Percentiles rank a stretch among this genome's conserved stretches.
These are phyloP conservation scores for Isotomurus palustris DNA, from an alignment of 2,888 invertebrate genomes.

Conservation along the genomic window DNA sequence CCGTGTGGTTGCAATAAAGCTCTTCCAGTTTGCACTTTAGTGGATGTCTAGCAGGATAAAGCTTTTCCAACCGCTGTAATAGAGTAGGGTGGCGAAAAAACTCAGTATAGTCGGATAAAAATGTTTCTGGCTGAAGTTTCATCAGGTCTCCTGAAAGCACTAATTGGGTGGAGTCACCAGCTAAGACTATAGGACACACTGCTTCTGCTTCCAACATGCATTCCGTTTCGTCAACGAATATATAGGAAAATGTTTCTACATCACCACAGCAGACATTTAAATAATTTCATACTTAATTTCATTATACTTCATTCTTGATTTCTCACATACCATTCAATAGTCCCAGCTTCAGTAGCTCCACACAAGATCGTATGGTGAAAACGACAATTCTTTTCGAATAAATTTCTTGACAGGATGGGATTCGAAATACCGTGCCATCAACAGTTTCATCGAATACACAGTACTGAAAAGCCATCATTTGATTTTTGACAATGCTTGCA, in stretches of 20 bases:
- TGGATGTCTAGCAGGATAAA: slow-evolving; percentile 66
- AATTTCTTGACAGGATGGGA: slow-evolving; percentile 67
- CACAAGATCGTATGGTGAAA: slow-evolving; percentile 71
- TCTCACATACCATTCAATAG: slow-evolving; percentile 57
- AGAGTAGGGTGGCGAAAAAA: slow-evolving; percentile 56
- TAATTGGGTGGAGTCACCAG: slow-evolving; percentile 65
- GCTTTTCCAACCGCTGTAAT: slow-evolving; percentile 71
- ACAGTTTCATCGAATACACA: slow-evolving; percentile 64
- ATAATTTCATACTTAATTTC: not conserved
- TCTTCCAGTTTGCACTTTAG: slow-evolving; percentile 73
- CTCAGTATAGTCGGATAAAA: slow-evolving; percentile 9
- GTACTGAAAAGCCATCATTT: slow-evolving; percentile 60
- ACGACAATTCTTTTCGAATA: slow-evolving; percentile 66
- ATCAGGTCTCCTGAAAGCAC: slow-evolving; percentile 80
- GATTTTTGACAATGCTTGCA: not conserved
- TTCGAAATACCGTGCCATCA: slow-evolving; percentile 57
- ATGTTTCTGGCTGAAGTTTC: slow-evolving; percentile 50
- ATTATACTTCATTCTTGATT: not conserved
- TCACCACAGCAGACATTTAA: not conserved
- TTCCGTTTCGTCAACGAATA: slow-evolving; percentile 79
- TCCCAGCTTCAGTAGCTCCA: slow-evolving; percentile 65
- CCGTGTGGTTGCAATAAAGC: slow-evolving; percentile 75
- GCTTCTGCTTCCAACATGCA: slow-evolving; percentile 81
- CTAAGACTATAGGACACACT: slow-evolving; percentile 71
- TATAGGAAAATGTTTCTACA: slow-evolving; percentile 66